Percentiles rank a stretch among this genome's conserved stretches.
These are phyloP conservation scores for Oligia latruncula DNA, from an alignment of 2,888 invertebrate genomes.

Conservation along the genomic window DNA sequence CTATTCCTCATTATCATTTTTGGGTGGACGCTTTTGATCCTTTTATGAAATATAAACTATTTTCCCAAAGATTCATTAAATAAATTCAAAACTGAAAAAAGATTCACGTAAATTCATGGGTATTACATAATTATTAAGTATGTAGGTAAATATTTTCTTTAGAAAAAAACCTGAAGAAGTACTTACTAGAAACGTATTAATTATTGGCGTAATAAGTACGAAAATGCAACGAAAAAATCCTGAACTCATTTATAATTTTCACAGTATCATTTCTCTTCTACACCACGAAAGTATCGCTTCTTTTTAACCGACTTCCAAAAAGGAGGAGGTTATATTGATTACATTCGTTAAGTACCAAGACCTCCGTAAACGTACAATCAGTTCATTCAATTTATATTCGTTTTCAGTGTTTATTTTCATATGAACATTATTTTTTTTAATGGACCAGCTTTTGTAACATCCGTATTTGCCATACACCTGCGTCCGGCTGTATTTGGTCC, in stretches of 20 bases:
- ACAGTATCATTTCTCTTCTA: background rate
- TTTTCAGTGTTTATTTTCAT: slow-evolving; percentile 79
- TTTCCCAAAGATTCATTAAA: slow-evolving; percentile 11
- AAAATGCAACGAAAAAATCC: background rate
- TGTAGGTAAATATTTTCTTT: background rate
- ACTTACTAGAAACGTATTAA: background rate
- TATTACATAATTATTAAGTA: background rate
- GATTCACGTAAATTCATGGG: background rate
- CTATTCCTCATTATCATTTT: slow-evolving; percentile 46
- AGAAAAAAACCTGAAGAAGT: too few species aligned
- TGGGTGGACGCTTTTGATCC: background rate
- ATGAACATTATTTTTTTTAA: slow-evolving; percentile 74
- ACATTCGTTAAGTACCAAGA: slow-evolving; percentile 22
- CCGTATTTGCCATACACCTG: slow-evolving; percentile 83
- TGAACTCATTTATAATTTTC: slow-evolving; percentile 18
- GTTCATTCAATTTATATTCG: slow-evolving; percentile 62
- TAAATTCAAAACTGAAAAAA: background rate
- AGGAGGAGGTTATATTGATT: slow-evolving; percentile 2
- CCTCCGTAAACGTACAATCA: slow-evolving; percentile 52
- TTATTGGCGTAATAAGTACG: background rate
- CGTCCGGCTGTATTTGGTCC: slow-evolving; percentile 85
- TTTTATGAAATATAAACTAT: background rate
- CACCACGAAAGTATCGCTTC: slow-evolving; percentile 7
- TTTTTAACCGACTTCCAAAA: background rate
- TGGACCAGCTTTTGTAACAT: slow-evolving; percentile 78